A percentile compares a stretch with the other conserved stretches of the same genome.
These are phyloP conservation scores for Trissonchulus latispiculum DNA, from an alignment of 2,888 invertebrate species.

Conservation along the genomic window DNA sequence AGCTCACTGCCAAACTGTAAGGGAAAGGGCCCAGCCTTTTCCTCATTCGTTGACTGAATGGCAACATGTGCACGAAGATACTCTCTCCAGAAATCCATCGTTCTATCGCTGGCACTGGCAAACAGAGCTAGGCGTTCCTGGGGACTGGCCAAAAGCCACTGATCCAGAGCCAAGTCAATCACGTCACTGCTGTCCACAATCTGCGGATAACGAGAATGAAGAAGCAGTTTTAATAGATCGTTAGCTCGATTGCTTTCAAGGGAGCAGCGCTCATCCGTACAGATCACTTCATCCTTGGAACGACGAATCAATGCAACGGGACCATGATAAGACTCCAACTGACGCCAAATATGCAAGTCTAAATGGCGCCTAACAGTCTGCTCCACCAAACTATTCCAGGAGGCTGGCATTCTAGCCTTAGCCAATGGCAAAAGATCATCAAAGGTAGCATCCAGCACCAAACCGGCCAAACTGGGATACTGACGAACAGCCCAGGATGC, in stretches of 20 bases:
- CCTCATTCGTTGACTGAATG: too few species aligned
- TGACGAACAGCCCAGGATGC: constrained; percentile 77
- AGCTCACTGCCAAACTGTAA: neutral
- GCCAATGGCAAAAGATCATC: constrained; percentile 87
- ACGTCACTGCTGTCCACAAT: neutral
- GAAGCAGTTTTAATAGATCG: constrained; percentile 5
- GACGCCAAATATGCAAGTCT: constrained; percentile 4
- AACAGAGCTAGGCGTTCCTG: neutral
- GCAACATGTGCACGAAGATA: neutral
- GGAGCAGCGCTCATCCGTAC: constrained; percentile 43
- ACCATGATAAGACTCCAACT: constrained; percentile 54
- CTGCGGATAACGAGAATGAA: constrained; percentile 12
- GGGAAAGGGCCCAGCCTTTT: constrained; percentile 10
- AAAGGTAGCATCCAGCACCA: constrained; percentile 85
- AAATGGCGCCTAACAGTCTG: constrained; percentile 29
- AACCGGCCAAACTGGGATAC: constrained; percentile 69
- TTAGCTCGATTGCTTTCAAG: constrained; percentile 17
- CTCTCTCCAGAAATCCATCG: neutral
- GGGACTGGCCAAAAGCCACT: neutral
- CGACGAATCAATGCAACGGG: constrained; percentile 69
- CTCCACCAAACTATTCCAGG: constrained; percentile 36
- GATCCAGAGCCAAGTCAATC: neutral
- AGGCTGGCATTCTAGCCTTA: constrained; percentile 68
- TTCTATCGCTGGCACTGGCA: neutral
- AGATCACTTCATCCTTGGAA: constrained; percentile 80